Percentiles rank a stretch among this genome's conserved stretches.
Evolutionary conservation across 2,888 invertebrate genomes (phyloP).

Genomic region (Hypolimnas misippus): DNA sequence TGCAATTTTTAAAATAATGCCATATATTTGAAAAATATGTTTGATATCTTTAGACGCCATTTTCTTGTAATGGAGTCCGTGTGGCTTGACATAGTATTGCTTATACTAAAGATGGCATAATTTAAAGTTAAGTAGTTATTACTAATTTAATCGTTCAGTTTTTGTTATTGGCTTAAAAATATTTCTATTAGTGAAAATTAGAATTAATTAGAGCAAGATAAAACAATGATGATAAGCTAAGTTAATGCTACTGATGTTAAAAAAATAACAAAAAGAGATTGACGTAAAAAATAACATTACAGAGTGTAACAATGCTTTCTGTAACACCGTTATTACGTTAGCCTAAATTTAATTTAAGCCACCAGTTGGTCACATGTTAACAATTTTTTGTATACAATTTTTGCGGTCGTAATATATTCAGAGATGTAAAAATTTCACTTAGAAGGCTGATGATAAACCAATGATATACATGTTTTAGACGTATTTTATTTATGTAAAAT

Average conservation of each 20-base stretch:
- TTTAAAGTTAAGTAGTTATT: too few relatives aligned
- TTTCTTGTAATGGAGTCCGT: too few relatives aligned
- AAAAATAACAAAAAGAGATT: background rate
- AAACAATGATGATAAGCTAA: background rate
- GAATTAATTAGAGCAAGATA: too few relatives aligned
- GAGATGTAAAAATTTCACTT: background rate
- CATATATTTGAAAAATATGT: too few relatives aligned
- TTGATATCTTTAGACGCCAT: too few relatives aligned
- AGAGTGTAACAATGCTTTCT: slow-evolving; percentile 1
- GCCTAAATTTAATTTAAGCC: slow-evolving; percentile 6
- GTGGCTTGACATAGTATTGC: too few relatives aligned
- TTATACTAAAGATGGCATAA: too few relatives aligned
- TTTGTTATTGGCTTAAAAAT: too few relatives aligned
- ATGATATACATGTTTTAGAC: background rate
- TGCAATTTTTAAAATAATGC: too few relatives aligned
- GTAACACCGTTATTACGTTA: slow-evolving; percentile 1
- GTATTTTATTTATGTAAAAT: background rate
- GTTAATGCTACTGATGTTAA: background rate
- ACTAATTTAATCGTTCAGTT: too few relatives aligned
- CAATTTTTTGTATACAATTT: background rate
- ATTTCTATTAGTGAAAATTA: too few relatives aligned
- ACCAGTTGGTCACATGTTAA: background rate
- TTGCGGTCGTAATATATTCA: background rate
- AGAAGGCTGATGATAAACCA: background rate
- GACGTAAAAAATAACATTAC: background rate